Evolutionary conservation across 1,140 invertebrate genomes (phyloP).

Genomic region (Monomorium pharaonis): DNA sequence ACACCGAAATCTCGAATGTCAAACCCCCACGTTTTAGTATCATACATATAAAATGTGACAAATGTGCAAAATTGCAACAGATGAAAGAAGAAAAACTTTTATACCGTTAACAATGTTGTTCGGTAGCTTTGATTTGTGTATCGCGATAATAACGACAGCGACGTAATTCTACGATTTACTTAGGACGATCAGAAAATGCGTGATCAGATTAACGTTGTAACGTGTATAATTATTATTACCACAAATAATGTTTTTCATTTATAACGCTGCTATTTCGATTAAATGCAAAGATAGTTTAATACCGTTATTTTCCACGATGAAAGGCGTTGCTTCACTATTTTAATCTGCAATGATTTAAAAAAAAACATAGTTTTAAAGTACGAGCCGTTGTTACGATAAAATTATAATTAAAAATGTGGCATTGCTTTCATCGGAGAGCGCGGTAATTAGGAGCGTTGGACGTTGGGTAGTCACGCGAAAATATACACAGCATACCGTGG

Average conservation of each 20-base stretch:
- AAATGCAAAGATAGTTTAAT: not conserved
- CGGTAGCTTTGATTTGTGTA: not conserved
- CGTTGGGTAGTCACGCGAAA: not conserved
- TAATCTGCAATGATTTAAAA: not conserved
- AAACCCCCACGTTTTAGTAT: not conserved
- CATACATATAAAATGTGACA: not conserved
- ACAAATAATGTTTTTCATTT: not conserved
- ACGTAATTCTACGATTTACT: not conserved
- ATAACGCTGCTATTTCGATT: not conserved
- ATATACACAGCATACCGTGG: not conserved
- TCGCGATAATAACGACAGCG: not conserved
- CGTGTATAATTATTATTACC: not conserved
- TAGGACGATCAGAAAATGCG: not conserved
- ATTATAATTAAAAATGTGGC: slow-evolving; percentile 32
- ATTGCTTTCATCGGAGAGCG: slow-evolving; percentile 11
- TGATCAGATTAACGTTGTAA: not conserved
- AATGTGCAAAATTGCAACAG: not conserved
- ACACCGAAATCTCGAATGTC: not conserved
- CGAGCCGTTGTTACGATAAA: not conserved
- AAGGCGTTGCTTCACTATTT: not conserved
- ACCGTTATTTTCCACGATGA: not conserved
- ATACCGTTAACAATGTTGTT: not conserved
- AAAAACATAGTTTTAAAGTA: not conserved
- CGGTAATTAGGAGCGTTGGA: slow-evolving; percentile 16
- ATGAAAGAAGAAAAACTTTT: not conserved